A percentile compares a stretch with the other conserved stretches of the same genome.
phyloP scores from a whole-genome alignment of 2,797 vertebrate species.

The Tokudaia tokunoshimensis region DNA sequence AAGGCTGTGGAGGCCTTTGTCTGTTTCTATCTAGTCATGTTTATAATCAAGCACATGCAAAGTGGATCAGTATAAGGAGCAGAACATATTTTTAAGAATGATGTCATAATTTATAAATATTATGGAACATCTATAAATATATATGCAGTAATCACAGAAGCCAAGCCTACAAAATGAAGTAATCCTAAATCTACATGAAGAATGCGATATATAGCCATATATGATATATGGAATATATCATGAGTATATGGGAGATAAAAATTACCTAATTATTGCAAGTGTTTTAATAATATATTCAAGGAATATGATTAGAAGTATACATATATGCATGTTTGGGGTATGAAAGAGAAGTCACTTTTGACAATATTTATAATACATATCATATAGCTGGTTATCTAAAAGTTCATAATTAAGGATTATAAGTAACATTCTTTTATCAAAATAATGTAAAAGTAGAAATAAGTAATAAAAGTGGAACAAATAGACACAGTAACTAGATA shows the following conservation, averaged over 20 bases:
- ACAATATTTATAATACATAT: background rate
- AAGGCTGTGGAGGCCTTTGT: background rate
- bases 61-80: background rate
- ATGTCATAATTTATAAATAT: background rate
- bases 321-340: background rate
- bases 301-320: background rate
- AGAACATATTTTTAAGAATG: background rate
- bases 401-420: background rate
- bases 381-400: background rate
- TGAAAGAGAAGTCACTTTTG: conserved; percentile 24
- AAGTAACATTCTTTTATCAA: background rate
- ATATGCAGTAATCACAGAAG: background rate
- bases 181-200: background rate
- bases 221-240: background rate
- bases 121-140: background rate
- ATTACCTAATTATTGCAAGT: background rate
- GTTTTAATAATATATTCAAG: background rate
- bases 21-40: background rate
- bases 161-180: background rate
- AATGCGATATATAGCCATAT: background rate
- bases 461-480: background rate
- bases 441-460: background rate
- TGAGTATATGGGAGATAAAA: background rate
- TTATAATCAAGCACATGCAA: background rate
- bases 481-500: background rate